Evolutionary conservation across 2,888 invertebrate species (phyloP), one percentile per base, ranked within the genome.

Genomic region (Holacanthella duospinosa): DNA sequence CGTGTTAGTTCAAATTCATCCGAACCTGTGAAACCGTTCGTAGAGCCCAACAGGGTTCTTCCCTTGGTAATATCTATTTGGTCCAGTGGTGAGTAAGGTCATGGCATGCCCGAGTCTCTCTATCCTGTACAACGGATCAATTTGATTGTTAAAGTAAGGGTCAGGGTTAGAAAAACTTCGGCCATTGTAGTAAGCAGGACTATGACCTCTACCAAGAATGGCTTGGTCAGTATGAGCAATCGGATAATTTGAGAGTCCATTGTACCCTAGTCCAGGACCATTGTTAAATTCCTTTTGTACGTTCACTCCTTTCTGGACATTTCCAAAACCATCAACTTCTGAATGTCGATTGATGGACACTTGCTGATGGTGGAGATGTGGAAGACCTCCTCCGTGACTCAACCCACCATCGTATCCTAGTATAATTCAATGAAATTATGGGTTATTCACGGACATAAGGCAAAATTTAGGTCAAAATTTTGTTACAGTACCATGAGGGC

Each of bases 71-170:
- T 43, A 59, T 12, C 59, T 2, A 26, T 59, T 59, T 48, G 59
- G 48, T 48, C 59, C 59, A 59, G 59, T 59, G 12, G 44, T 48
- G n/a, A 57, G 29, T 6, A 57, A 25, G 2, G 29, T 57, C 29
- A 29, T 6, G 3, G 27, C 2, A 36, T 57, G 57, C 9, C 57
- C 57, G 9, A 28, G 19, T 4, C 29, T 6, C 3, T 26, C 55
- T 29, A 9, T 36, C 21, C 48, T 48, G 57, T 57, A 57, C 4
- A 57, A 19, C 16, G 57, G 57, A 21, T 57, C 57, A 6, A 57
- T 21, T 19, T 29, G 57, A 25, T 57, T 57, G 29, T 29, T 29
- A 36, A 16, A 57, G 24, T 27, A 29, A 16, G 28, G 29, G 29
- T 29, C 36, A 29, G 21, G 21, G 21, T 29, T n/a, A 3, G 6